phyloP scores from a whole-genome alignment of 2,113 vertebrate genomes.

The Pterophyllum scalare region DNA sequence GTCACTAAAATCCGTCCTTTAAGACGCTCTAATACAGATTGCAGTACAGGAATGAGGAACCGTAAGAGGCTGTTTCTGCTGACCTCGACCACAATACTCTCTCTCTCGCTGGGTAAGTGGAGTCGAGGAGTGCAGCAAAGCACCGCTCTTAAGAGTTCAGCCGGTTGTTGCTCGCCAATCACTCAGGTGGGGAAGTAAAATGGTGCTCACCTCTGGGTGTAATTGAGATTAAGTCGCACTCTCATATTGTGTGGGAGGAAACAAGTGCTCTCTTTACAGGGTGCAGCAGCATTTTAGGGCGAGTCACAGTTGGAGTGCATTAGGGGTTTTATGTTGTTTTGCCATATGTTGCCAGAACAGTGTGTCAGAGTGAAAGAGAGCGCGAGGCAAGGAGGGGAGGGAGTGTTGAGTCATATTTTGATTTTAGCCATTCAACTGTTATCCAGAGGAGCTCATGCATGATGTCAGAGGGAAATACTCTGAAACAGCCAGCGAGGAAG shows the following conservation, averaged over 20 bases:
- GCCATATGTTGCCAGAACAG: conserved; percentile 59
- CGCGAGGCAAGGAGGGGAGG: conserved; percentile 6
- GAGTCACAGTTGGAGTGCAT: conserved; percentile 57
- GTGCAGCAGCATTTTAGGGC: conserved; percentile 52
- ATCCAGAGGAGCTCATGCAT: conserved; percentile 32
- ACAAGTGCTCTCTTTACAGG: conserved; percentile 43
- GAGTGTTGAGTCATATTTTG: conserved; percentile 59
- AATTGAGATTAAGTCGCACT: conserved; percentile 58
- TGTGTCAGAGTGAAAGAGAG: conserved; percentile 47
- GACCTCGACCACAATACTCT: conserved; percentile 48
- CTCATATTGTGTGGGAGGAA: conserved; percentile 56
- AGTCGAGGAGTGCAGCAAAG: conserved; percentile 31
- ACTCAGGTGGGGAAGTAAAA: conserved; percentile 50
- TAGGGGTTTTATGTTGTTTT: conserved; percentile 61
- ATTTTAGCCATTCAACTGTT: conserved; percentile 51
- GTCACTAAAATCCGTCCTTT: conserved; percentile 60
- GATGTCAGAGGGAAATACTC: conserved; percentile 46
- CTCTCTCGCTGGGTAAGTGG: conserved; percentile 24
- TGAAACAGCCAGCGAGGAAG: neutral
- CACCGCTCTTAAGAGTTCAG: neutral
- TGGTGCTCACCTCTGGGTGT: conserved; percentile 58
- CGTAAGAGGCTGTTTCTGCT: conserved; percentile 49
- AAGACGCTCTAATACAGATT: conserved; percentile 72
- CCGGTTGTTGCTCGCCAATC: conserved; percentile 32
- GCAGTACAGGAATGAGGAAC: conserved; percentile 17